Base-by-base conservation (phyloP, 2,888 invertebrate genomes). In the Thyatira batis region DNA sequence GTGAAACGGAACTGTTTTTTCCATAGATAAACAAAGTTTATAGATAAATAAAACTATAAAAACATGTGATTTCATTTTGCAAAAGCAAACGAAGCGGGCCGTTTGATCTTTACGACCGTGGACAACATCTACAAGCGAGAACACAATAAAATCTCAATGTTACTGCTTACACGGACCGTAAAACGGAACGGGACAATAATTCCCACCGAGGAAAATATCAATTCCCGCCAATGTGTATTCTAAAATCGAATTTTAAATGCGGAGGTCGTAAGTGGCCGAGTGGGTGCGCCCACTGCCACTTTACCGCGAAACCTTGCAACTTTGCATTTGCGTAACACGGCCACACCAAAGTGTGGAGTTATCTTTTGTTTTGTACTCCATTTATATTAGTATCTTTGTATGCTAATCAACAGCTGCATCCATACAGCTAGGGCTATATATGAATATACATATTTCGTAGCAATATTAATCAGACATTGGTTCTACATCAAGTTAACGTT, bases 181-280 rank as follows among this genome's bases (percentile, higher is more conserved):
- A 82, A 82, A 82, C 66, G 74, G 64, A 78, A 78, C 76, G 78
- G 72, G 68, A 67, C 65, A 62, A 67, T 71, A 71, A 68, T 76
- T 77, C 76, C 75, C 71, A 67, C 68, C 66, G 64, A 58, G 65
- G 59, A 61, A 64, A 65, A 61, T 60, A 48, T 66, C 65, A 63
- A 71, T 72, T 69, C 73, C 72, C 70, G 72, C 69, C 67, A 71
- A 76, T 72, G n/a, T n/a, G n/a, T n/a, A 73, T 68, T 65, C 52
- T 57, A 10, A 43, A 23, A 33, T 61, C 57, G 52, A 60, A 57
- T 65, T 62, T 62, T 66, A 57, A 60, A 62, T 63, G 63, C 55
- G 59, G 63, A 57, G 60, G 63, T 53, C 63, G 67, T 67, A 67
- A 48, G 21, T 50, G 44, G 20, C 61, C 48, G 66, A 67, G 77